Evolutionary conservation across 2,888 invertebrate species (phyloP).

Genomic region (Epirrhoe alternata): DNA sequence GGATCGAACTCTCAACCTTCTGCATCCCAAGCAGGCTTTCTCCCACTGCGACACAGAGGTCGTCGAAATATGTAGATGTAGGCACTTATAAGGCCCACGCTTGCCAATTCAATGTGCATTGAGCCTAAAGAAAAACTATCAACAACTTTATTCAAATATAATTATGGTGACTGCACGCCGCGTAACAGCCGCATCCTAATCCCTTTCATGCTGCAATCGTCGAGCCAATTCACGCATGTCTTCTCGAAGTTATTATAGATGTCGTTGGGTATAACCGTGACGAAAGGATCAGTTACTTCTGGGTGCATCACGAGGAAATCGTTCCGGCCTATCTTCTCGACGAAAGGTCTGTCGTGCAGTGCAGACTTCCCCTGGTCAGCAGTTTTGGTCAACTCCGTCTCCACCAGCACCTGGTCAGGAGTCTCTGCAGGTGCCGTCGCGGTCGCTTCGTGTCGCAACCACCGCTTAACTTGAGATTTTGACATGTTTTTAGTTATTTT

Average conservation of each 20-base stretch:
- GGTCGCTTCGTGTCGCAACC: conserved; percentile 7
- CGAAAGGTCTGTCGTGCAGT: conserved; percentile 54
- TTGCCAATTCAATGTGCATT: too few relatives aligned
- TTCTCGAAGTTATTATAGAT: conserved; percentile 70
- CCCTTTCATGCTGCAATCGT: conserved; percentile 68
- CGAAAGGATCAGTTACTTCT: conserved; percentile 55
- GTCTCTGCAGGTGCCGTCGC: background rate
- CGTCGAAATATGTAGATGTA: too few relatives aligned
- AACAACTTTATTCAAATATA: background rate
- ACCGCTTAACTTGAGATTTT: conserved; percentile 11
- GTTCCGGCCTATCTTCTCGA: conserved; percentile 60
- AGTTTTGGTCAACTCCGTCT: conserved; percentile 54
- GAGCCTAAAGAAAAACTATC: background rate
- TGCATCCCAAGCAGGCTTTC: too few relatives aligned
- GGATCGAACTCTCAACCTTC: too few relatives aligned
- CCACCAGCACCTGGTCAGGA: conserved; percentile 30
- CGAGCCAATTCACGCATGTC: conserved; percentile 74
- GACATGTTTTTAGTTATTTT: conserved; percentile 24
- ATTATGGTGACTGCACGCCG: conserved; percentile 40
- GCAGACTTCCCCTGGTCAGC: conserved; percentile 52
- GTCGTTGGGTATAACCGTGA: conserved; percentile 68
- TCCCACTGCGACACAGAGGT: too few relatives aligned
- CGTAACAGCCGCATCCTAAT: conserved; percentile 58
- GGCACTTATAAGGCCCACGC: too few relatives aligned
- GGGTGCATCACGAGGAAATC: conserved; percentile 67